Evolutionary conservation across 2,797 vertebrate genomes (phyloP).

Genomic region (Sandelia bainsii): DNA sequence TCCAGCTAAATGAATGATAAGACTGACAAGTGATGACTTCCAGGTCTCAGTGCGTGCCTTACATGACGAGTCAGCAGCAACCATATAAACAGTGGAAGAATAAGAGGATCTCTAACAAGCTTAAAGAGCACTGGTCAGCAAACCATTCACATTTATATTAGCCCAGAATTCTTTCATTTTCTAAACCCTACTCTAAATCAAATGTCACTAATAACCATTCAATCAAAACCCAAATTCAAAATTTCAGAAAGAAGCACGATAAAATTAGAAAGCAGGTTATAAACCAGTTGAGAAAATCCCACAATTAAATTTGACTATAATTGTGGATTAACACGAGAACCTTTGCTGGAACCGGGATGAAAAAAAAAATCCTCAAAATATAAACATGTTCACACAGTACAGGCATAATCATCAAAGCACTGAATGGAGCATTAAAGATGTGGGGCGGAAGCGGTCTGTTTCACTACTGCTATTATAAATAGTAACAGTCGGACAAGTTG

Average conservation of each 20-base stretch:
- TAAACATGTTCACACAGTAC: neutral
- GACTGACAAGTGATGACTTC: constrained; percentile 39
- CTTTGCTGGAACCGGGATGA: too few relatives aligned
- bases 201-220: neutral
- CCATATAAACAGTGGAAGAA: constrained; percentile 8
- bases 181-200: neutral
- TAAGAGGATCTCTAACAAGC: neutral
- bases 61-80: neutral
- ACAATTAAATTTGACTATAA: too few relatives aligned
- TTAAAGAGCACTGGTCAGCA: neutral
- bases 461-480: constrained; percentile 38
- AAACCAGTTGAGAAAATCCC: too few relatives aligned
- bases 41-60: constrained; percentile 17
- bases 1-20: constrained; percentile 26
- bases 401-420: neutral
- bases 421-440: constrained; percentile 3
- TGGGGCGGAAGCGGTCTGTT: constrained; percentile 12
- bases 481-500: constrained; percentile 35
- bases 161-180: neutral
- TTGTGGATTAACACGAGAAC: too few relatives aligned
- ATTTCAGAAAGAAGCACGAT: too few relatives aligned
- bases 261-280: too few relatives aligned
- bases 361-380: too few relatives aligned
- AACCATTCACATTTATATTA: neutral
- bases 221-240: neutral